A percentile compares a stretch with the other conserved stretches of the same genome.
These are phyloP conservation scores for Botia kubotai DNA, from an alignment of 2,797 vertebrate genomes.

Conservation along the genomic window DNA sequence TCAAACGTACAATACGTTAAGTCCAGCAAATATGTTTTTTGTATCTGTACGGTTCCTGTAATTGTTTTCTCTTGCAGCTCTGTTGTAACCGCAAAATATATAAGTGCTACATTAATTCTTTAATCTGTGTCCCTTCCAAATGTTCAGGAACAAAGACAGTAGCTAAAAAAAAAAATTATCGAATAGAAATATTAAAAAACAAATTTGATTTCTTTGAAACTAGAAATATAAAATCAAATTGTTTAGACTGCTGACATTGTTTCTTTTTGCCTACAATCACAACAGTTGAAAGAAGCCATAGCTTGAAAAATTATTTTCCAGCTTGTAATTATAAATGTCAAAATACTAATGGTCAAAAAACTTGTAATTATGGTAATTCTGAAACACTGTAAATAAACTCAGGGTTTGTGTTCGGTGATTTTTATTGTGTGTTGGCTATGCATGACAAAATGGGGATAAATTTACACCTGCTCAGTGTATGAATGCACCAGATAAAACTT, in stretches of 20 bases:
- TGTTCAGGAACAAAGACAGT: no score
- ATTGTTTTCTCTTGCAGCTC: no score
- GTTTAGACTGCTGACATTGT: background rate
- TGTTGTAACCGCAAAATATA: no score
- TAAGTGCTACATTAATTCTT: no score
- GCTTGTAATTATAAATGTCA: no score
- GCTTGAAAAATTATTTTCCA: no score
- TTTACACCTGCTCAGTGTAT: slow-evolving; percentile 5
- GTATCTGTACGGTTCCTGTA: no score
- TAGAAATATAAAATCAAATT: background rate
- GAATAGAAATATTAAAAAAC: no score
- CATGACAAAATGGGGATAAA: background rate
- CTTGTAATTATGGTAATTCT: background rate
- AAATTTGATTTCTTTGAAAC: no score
- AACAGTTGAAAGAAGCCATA: no score
- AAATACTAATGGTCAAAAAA: background rate
- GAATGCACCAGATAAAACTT: slow-evolving; percentile 23
- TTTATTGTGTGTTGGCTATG: slow-evolving; percentile 11
- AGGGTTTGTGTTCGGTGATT: background rate
- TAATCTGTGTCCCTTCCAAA: no score
- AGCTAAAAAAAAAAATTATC: no score
- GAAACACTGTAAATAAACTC: slow-evolving; percentile 11
- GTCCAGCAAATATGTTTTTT: background rate
- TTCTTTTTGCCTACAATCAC: background rate
- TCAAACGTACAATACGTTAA: background rate